These are phyloP conservation scores for Pogonophryne albipinna DNA, from an alignment of 2,797 vertebrate species.

Conservation along the genomic window DNA sequence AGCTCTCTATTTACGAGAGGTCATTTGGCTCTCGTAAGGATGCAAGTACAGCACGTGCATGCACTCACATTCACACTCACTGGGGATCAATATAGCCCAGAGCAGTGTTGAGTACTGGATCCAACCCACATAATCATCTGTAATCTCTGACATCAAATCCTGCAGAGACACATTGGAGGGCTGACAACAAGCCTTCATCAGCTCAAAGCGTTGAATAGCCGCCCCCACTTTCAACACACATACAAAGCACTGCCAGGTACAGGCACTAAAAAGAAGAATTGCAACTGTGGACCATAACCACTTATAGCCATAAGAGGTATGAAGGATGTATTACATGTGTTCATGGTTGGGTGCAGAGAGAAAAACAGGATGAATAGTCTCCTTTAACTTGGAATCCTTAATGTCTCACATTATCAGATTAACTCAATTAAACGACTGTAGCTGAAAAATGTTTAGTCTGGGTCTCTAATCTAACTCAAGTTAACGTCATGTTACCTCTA, in stretches of 20 bases:
- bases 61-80: conserved; percentile 1
- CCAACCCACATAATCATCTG: conserved; percentile 78
- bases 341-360: conserved; percentile 4
- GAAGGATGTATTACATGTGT: not conserved
- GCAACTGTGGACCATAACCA: conserved; percentile 27
- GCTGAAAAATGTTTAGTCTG: conserved; percentile 12
- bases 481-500: conserved; percentile 23
- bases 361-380: conserved; percentile 2
- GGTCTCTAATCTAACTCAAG: conserved; percentile 30
- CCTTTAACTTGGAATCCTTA: not conserved
- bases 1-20: conserved; percentile 15
- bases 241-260: conserved; percentile 27
- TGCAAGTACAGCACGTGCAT: not conserved
- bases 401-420: conserved; percentile 21
- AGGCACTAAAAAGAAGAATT: conserved; percentile 11
- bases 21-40: conserved; percentile 11
- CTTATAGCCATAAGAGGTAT: not conserved
- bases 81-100: conserved; percentile 70
- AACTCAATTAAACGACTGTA: conserved; percentile 29
- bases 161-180: conserved; percentile 61
- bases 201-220: conserved; percentile 59
- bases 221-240: conserved; percentile 31
- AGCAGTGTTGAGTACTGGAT: conserved; percentile 60
- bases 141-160: conserved; percentile 81
- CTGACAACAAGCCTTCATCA: conserved; percentile 68